Evolutionary conservation across 1,140 invertebrate species (phyloP).

Genomic region (Philaenus spumarius): DNA sequence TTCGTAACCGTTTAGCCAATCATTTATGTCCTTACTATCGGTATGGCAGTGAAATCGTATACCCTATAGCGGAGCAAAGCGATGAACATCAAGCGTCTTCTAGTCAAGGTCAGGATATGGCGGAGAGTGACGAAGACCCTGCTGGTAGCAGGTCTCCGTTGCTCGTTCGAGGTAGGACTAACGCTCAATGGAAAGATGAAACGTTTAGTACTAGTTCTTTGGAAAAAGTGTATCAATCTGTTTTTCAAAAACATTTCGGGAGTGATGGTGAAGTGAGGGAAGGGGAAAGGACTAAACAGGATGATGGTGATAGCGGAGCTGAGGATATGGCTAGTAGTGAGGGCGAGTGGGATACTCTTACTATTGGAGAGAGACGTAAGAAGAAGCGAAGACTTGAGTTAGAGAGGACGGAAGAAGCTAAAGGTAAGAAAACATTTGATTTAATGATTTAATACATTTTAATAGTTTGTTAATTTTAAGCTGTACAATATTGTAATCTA

Average conservation of each 20-base stretch:
- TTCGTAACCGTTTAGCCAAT: constrained; percentile 5
- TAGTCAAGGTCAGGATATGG: constrained; percentile 53
- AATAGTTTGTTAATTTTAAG: too few relatives aligned
- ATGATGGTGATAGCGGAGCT: constrained; percentile 34
- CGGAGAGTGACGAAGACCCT: constrained; percentile 35
- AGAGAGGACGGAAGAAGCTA: neutral
- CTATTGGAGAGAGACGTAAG: constrained; percentile 3
- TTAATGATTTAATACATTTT: too few relatives aligned
- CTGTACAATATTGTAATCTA: too few relatives aligned
- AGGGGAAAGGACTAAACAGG: constrained; percentile 28
- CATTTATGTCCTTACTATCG: constrained; percentile 10
- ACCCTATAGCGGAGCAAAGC: constrained; percentile 75
- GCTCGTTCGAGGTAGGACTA: constrained; percentile 28
- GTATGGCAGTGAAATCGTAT: constrained; percentile 66
- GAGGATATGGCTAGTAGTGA: constrained; percentile 29
- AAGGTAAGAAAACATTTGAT: neutral
- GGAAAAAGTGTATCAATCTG: constrained; percentile 19
- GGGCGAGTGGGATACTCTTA: constrained; percentile 27
- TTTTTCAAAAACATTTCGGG: constrained; percentile 25
- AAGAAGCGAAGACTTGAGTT: constrained; percentile 16
- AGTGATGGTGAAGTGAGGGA: constrained; percentile 30
- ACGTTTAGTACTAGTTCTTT: constrained; percentile 11
- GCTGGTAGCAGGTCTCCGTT: constrained; percentile 36
- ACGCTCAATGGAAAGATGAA: constrained; percentile 3
- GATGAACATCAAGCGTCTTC: constrained; percentile 69